Evolutionary conservation across 2,113 vertebrate species (phyloP), one percentile per base, ranked within the genome.

Genomic region (Bubalus kerabau): DNA sequence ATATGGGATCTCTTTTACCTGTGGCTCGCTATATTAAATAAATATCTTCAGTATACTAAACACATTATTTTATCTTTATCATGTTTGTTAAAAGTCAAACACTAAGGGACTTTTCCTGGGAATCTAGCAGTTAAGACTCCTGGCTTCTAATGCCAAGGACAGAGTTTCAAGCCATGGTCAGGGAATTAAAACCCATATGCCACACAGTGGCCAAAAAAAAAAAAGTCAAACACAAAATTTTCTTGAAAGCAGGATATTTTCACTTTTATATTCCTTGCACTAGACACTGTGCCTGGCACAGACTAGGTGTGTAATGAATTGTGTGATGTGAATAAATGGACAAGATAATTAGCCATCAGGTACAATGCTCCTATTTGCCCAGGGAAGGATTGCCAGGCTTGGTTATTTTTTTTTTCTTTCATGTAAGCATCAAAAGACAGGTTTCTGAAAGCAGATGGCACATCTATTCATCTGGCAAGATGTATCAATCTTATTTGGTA

Each of bases 391-490:
- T 74, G 5, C 74, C 46, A 83, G 3, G 11, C 14, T 81, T 32
- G 2, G 80, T 32, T 87, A 24, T 30, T n/a, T 50, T 59, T 48
- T 48, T 30, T 93, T 71, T 32, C 2, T 67, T 43, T 85, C 64
- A 74, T 64, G 4, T 87, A 74, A 71, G 17, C 13, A 92, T 76
- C 36, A 92, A 90, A 94, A 96, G 56, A 62, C 59, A 96, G 11
- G 24, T 92, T 83, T 94, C 46, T 90, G 16, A 94, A 84, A 92
- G 84, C 78, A 97, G 74, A 60, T 57, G 78, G 52, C 32, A 92
- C 7, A 30, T 78, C 32, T 92, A 83, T 97, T 78, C 57, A 84
- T 84, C 93, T 97, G 82, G 83, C 74, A 87, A 28, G 24, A 87
- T 87, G 19, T 87, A 28, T 15, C 32, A 82, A 3, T 80, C 36